Evolutionary conservation across 1,140 invertebrate species (phyloP), one percentile per base, ranked within the genome.

Genomic region (Prorops nasuta): DNA sequence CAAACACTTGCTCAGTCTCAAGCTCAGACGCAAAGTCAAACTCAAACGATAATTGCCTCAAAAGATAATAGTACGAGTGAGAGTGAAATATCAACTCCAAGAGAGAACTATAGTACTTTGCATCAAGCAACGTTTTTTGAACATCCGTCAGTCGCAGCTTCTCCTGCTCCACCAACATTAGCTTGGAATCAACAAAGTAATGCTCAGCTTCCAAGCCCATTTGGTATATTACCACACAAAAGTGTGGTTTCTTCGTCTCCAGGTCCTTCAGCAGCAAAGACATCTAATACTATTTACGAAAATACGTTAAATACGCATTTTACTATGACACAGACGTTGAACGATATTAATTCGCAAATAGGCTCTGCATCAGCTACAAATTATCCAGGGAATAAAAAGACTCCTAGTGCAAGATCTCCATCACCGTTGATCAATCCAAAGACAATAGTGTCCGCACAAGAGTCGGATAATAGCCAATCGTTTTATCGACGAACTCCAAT

Each of bases 171-270:
- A 37, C 75, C 80, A 56, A 64, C 79, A 24, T 62, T 83, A 44
- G 79, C 78, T 37, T 86, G 86, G 84, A 61, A 67, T 4, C 71
- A 73, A 46, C 84, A 86, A 63, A 84, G 80, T 52, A 88, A 83
- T 65, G 76, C 80, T 34, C 84, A 85, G 60, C 64, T 85, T 20
- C 83, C 83, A 17, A 87, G 86, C 61, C 86, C 87, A 0, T 88
- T 88, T 72, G 87, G 87, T 34, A 86, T 89, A 58, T 72, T 89
- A 58, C 87, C 87, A 10, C 87, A 89, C 67, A 86, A 89, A 74
- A 88, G 83, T 74, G 83, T 87, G 52, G 84, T 87, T 49, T 79
- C 85, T 1, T 84, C 83, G 20, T 83, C 83, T 22, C 83, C 84
- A 21, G 81, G 81, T 53, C 79, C 82, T 53, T 80, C 84, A 31